Evolutionary conservation across 2,888 invertebrate genomes (phyloP).

Genomic region (Hydropsyche betteni): DNA sequence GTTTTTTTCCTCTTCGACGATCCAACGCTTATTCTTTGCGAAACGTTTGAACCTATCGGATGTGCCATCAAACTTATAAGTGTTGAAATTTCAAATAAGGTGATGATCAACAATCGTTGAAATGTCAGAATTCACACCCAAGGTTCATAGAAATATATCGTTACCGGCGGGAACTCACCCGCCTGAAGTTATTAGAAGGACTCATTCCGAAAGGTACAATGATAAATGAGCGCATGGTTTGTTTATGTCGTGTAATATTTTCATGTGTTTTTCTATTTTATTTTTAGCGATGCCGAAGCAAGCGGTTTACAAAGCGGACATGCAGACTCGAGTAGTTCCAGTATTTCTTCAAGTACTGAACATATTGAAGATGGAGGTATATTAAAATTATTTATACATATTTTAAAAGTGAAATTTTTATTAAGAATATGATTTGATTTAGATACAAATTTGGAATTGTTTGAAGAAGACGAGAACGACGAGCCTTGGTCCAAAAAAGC

Average conservation of each 20-base stretch:
- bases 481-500: slow-evolving; percentile 64
- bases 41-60: neutral
- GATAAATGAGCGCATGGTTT: neutral
- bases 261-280: neutral
- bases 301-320: slow-evolving; percentile 54
- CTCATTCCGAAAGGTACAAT: slow-evolving; percentile 64
- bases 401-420: neutral
- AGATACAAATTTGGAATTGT: slow-evolving; percentile 64
- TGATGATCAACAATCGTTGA: slow-evolving; percentile 11
- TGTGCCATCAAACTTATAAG: neutral
- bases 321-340: slow-evolving; percentile 65
- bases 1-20: slow-evolving; percentile 1
- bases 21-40: too few relatives aligned
- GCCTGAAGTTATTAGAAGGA: slow-evolving; percentile 59
- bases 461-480: slow-evolving; percentile 61
- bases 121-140: slow-evolving; percentile 56
- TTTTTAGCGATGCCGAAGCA: slow-evolving; percentile 63
- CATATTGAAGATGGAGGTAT: slow-evolving; percentile 63
- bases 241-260: neutral
- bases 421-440: slow-evolving; percentile 32
- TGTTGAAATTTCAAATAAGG: neutral
- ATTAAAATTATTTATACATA: slow-evolving; percentile 22
- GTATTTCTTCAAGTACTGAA: slow-evolving; percentile 64
- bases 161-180: slow-evolving; percentile 64
- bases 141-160: slow-evolving; percentile 63